Evolutionary conservation across 2,113 vertebrate species (phyloP), one percentile per base, ranked within the genome.

Genomic region (Percina caprodes): DNA sequence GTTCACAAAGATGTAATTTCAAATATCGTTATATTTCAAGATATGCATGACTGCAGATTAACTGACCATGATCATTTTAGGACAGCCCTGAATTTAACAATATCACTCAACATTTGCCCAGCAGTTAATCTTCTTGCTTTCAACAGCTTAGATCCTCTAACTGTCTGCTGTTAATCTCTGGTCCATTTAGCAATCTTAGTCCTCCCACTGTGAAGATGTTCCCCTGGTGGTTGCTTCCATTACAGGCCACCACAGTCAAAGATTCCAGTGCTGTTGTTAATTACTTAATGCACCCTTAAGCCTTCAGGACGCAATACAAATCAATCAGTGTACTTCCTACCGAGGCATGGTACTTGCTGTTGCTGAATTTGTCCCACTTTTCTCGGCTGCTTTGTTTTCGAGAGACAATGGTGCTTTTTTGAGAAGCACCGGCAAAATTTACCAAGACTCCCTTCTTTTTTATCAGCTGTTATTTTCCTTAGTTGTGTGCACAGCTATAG

Each of bases 241-340:
- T 93, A 89, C 88, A 86, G 80, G 66, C 77, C 67, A 84, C 70
- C 33, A 33, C 39, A 78, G 87, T 75, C 74, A 77, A 66, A 66
- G 51, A 85, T 88, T 86, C 83, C 80, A 69, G 59, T 58, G 39
- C 56, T 86, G 80, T 77, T 82, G 76, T 84, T 93, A 92, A 93
- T 92, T 86, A 93, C 89, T 91, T 91, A 90, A 92, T 92, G 88
- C 74, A 85, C 62, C 73, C 79, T 82, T 89, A 83, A 89, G 90
- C 90, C 83, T 88, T 52, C 62, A 49, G 80, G 80, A 85, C 78
- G 66, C 71, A 86, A 82, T 82, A 42, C 83, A 83, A 69, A 90
- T 90, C 84, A 85, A 88, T 86, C 83, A 59, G 69, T 54, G 69
- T 7, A 1, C 61, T 73, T 87, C 67, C 67, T 23, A 77, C 39